Evolutionary conservation across 2,797 vertebrate species (phyloP), one percentile per base, ranked within the genome.

Genomic region (Apogon talboti): DNA sequence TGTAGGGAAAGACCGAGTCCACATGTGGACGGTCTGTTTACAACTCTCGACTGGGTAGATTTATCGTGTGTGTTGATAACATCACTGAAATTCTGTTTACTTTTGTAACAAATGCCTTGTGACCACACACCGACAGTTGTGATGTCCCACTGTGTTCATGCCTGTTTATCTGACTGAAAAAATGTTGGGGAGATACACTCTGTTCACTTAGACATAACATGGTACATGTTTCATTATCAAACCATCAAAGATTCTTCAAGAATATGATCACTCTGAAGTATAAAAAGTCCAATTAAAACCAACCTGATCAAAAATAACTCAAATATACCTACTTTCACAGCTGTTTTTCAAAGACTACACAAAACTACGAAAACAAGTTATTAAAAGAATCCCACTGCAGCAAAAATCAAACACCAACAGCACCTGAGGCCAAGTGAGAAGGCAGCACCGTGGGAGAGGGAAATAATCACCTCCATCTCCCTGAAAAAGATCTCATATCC

Each of bases 51-150:
- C 44, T 49, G 48, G 77, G 76, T 81, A 65, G 2, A 28, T 28
- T 28, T 28, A 28, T 28, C 24, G 6, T 82, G 61, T 82, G 61
- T 76, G 63, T 61, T 72, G 66, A 75, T 72, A 67, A 69, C 18
- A 66, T 55, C 0, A 16, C 63, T 84, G 78, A 59, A 11, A 79
- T 62, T 86, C 38, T 24, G 61, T 76, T 82, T 87, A 76, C 78
- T 82, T 63, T 45, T 65, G 42, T 18, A 78, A 42, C 19, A 73
- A 69, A 63, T 69, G 63, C 65, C 57, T 42, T 8, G 0, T 53
- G 83, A 76, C 45, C 84, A 81, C 83, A 86, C 80, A 72, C 55
- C 2, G 24, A 73, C 24, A 28, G 24, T 5, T 28, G 24, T 28
- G 4, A 28, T 28, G 74, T 40, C 16, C 2, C 57, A 21, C 5